Conservation (phyloP, 2,797 vertebrate species). For the Melanogrammus aeglefinus region DNA sequence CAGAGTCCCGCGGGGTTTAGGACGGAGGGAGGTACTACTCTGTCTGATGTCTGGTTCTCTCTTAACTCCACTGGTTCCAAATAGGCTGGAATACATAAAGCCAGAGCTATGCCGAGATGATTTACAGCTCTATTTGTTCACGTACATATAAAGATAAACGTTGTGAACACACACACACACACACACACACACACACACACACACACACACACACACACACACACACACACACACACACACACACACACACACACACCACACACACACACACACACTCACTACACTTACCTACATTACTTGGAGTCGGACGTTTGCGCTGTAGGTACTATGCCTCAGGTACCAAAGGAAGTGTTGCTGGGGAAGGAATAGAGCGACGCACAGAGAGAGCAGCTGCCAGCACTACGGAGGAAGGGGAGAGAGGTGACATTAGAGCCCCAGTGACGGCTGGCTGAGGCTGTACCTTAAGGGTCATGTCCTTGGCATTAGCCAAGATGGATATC, state of each 20-base stretch:
- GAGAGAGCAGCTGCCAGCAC: conserved; percentile 96
- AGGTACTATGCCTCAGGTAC: conserved; percentile 90
- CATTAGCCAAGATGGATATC: not conserved
- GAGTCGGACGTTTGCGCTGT: conserved; percentile 86
- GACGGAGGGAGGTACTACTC: not conserved
- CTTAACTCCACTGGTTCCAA: not conserved
- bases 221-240: too few relatives aligned
- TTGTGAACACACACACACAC: too few relatives aligned
- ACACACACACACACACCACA: too few relatives aligned
- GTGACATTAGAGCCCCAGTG: not conserved
- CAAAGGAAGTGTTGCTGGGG: conserved; percentile 96
- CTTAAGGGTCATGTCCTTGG: too few relatives aligned
- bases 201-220: too few relatives aligned
- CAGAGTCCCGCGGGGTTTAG: not conserved
- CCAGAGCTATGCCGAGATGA: too few relatives aligned
- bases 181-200: too few relatives aligned
- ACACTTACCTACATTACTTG: too few relatives aligned
- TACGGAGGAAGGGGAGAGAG: conserved; percentile 46
- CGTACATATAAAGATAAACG: not conserved
- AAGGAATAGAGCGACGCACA: conserved; percentile 91
- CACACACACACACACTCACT: conserved; percentile 56
- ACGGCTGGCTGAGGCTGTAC: not conserved
- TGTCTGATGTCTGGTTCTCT: not conserved
- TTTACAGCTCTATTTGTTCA: too few relatives aligned
- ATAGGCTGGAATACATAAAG: not conserved